Conservation (phyloP, 2,797 vertebrate genomes). For the Eospalax fontanierii region DNA sequence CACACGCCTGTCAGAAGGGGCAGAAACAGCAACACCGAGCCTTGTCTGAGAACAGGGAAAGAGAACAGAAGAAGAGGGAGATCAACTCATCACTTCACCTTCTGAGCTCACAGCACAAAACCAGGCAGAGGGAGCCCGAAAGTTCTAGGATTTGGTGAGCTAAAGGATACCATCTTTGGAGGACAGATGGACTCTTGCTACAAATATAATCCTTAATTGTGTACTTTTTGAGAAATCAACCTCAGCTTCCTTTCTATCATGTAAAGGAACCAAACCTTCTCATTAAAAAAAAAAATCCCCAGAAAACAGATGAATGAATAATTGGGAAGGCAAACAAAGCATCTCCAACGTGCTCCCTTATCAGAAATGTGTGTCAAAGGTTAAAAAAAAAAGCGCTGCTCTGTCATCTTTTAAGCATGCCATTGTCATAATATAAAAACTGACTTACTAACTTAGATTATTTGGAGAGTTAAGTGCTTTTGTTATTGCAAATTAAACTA, state of each 20-base stretch:
- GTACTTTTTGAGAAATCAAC: conserved; percentile 64
- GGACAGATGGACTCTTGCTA: background rate
- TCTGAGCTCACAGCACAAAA: conserved; percentile 10
- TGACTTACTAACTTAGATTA: conserved; percentile 91
- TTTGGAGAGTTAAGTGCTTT: conserved; percentile 92
- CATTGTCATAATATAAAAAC: conserved; percentile 89
- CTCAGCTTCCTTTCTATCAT: conserved; percentile 68
- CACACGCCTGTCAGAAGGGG: background rate
- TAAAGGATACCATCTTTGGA: conserved; percentile 48
- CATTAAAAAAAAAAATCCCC: conserved; percentile 81
- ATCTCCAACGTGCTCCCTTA: conserved; percentile 78
- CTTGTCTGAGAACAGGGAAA: background rate
- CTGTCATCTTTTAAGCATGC: conserved; percentile 87
- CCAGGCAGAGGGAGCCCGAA: background rate
- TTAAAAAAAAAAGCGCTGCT: conserved; percentile 90
- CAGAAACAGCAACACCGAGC: conserved; percentile 33
- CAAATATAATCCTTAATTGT: conserved; percentile 23
- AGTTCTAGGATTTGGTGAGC: background rate
- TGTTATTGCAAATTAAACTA: conserved; percentile 93
- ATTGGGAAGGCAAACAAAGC: conserved; percentile 76
- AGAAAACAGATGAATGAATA: conserved; percentile 81
- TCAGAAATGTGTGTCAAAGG: conserved; percentile 88
- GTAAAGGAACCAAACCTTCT: conserved; percentile 67
- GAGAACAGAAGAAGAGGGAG: background rate
- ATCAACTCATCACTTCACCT: background rate